Base-by-base conservation (phyloP, 2,113 vertebrate species). In the Syrrhaptes paradoxus region DNA sequence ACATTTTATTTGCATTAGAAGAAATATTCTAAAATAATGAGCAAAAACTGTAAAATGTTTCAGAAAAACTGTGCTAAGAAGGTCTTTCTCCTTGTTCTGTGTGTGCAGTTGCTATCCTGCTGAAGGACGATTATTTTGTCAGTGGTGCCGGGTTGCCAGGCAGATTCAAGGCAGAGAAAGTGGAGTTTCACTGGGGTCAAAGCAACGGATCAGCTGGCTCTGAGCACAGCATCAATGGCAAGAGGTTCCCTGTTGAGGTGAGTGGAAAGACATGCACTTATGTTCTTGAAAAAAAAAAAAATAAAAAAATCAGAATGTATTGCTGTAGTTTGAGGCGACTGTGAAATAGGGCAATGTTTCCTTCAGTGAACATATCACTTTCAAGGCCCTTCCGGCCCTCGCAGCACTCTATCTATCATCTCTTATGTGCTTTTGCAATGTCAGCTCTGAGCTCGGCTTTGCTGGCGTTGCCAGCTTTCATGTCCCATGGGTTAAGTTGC, bases 171-270 rank as follows among this genome's bases (percentile, higher is more conserved):
- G 99, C 99, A 2, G 99, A 99, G 96, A 99, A 99, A 98, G 99
- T 99, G 84, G 99, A 99, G 95, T 99, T 99, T 96, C 99, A 99
- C 90, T 99, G 99, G 99, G 99, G 99, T 77, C 99, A 99, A 51
- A 99, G 98, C 97, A 99, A 99, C 7, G 99, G 98, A 66, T 99
- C 99, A 0, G 98, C 98, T 0, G 99, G 99, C 80, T 99, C 99
- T 3, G 99, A 99, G 57, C 99, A 99, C 98, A 99, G 99, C 96
- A 97, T 99, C 98, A 98, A 99, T 1, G 98, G 99, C 93, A 98
- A 97, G 90, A 98, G 98, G 76, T 99, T 98, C 97, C 99, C 99
- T 0, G 99, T 99, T 36, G 99, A 99, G 99, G 99, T 99, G 97
- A 99, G 99, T 97, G 83, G 31, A 82, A 74, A 87, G 46, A 59